These are phyloP conservation scores for Notodonta dromedarius DNA, from an alignment of 2,888 invertebrate genomes.

Conservation along the genomic window DNA sequence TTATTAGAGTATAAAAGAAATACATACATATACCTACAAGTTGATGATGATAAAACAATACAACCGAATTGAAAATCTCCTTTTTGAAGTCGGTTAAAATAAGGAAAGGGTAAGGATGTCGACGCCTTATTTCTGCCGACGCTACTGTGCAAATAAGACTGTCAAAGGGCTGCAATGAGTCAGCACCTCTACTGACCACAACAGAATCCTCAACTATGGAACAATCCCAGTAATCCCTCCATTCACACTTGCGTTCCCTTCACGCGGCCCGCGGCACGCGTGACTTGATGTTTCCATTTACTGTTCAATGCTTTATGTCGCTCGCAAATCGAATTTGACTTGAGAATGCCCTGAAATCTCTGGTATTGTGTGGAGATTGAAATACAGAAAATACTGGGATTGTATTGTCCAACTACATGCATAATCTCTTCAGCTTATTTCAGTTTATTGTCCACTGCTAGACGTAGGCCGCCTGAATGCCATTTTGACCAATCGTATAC, in stretches of 20 bases:
- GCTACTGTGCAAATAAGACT: constrained; percentile 10
- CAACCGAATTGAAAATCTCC: no score
- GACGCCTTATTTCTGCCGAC: constrained; percentile 28
- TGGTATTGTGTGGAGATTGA: not conserved
- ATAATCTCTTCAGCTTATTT: not conserved
- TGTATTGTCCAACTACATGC: not conserved
- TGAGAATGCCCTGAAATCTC: not conserved
- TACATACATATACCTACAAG: no score
- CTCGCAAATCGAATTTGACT: constrained; percentile 23
- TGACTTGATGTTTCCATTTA: constrained; percentile 34
- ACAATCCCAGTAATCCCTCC: constrained; percentile 30
- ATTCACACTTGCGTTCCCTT: constrained; percentile 45
- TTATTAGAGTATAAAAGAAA: no score
- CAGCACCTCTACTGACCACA: constrained; percentile 39
- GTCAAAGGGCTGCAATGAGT: constrained; percentile 47
- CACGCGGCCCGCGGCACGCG: constrained; percentile 4
- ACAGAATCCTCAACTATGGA: constrained; percentile 29
- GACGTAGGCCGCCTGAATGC: no score
- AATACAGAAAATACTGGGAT: not conserved
- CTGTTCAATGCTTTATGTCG: constrained; percentile 3
- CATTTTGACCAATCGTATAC: no score
- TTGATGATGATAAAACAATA: no score
- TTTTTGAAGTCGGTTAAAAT: no score
- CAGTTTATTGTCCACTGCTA: not conserved
- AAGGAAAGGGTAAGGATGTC: no score